Evolutionary conservation across 2,113 vertebrate genomes (phyloP).

Genomic region (Nothoprocta perdicaria): DNA sequence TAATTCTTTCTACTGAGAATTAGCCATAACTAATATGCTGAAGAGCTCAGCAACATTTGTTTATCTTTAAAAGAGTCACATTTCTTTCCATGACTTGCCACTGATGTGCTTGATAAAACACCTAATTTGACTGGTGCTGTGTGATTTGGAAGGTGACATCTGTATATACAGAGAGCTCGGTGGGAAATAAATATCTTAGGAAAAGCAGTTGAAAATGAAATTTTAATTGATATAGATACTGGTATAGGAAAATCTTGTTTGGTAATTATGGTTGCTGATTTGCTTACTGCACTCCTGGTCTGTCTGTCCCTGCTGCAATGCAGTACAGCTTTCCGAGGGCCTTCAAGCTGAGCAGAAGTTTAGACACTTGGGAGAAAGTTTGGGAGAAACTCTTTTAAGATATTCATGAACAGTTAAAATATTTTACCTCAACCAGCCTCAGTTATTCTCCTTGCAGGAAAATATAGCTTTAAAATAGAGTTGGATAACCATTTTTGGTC

Average conservation of each 20-base stretch:
- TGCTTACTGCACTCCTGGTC: background rate
- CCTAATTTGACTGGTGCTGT: background rate
- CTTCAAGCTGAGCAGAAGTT: background rate
- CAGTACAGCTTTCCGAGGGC: background rate
- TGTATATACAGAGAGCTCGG: background rate
- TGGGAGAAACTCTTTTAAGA: background rate
- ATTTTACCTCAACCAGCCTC: background rate
- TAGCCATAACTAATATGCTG: conserved; percentile 32
- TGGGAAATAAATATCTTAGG: conserved; percentile 12
- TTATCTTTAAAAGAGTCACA: conserved; percentile 58
- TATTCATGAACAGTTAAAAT: background rate
- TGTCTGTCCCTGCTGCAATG: background rate
- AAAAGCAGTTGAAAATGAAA: conserved; percentile 27
- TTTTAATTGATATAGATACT: background rate
- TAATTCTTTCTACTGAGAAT: conserved; percentile 54
- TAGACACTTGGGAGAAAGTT: background rate
- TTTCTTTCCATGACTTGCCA: conserved; percentile 28
- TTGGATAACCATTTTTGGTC: background rate
- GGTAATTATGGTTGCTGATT: background rate
- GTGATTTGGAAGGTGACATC: conserved; percentile 24
- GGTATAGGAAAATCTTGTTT: background rate
- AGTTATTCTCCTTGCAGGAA: background rate
- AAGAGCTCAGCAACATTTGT: conserved; percentile 27
- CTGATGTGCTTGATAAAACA: conserved; percentile 42
- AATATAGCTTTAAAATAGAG: background rate